Evolutionary conservation across 2,113 vertebrate genomes (phyloP), one percentile per base, ranked within the genome.

Genomic region (Syrmaticus mikado): DNA sequence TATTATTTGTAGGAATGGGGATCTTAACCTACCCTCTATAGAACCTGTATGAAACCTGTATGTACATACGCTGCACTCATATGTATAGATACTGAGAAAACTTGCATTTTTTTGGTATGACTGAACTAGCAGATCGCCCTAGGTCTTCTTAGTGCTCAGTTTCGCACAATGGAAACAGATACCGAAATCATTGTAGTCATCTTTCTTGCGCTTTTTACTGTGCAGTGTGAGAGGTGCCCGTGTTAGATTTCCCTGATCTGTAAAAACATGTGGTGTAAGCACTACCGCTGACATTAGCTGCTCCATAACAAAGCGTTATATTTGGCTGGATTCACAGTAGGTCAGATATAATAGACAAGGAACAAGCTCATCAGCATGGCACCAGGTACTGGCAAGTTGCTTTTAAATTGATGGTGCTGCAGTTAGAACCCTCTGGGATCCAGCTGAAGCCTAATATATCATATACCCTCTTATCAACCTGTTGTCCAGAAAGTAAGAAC

Each of bases 381-480:
- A n/a, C 61, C 70, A 61, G 83, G 36, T 6, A 0, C 41, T 34
- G 71, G 52, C 52, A 65, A 7, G 46, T 64, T 5, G 0, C 2
- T 2, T 81, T 68, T 62, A 25, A 78, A 66, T 75, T 19, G 0
- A 5, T 38, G 34, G 5, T 62, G 10, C 45, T 88, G 75, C 74
- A 53, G 7, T 62, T 79, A 21, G 66, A 84, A 3, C 17, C 15
- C n/a, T 22, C 72, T 43, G 36, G 55, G 88, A 60, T 24, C 48
- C 70, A 86, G 40, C 32, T 58, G 50, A 70, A 90, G 8, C 61
- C 38, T 16, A 8, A 27, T 4, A 7, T 73, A 11, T 64, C 13
- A 2, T 3, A 7, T 50, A 1, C 43, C 43, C 13, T 38, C 60
- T 32, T 6, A 13, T 0, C 36, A 83, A 36, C 45, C 62, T 89